Evolutionary conservation across 2,113 vertebrate genomes (phyloP), one percentile per base, ranked within the genome.

Genomic region (Elaphurus davidianus): DNA sequence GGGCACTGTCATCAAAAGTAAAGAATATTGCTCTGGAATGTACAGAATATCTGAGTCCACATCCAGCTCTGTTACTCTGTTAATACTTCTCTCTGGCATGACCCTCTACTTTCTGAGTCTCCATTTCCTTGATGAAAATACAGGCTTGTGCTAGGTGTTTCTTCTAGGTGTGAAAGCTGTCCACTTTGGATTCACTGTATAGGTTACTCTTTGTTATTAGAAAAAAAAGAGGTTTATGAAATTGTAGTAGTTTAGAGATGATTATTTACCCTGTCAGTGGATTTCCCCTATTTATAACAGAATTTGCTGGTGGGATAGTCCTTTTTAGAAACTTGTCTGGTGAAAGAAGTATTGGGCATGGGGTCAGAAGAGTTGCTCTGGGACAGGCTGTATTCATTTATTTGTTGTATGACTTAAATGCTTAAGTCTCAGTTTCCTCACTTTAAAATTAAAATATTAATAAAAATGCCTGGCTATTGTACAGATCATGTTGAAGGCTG

Each of bases 361-460:
- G 36, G 36, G 11, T 94, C 55, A 59, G 45, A 96, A 92, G 7
- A 93, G 10, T 40, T 91, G 36, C 82, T 64, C 25, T 76, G 17
- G 47, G 59, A 96, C 30, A 85, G 30, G 33, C 11, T 47, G 17
- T 79, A n/a, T 21, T 30, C 25, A 36, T 82, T 71, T 57, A 81
- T 79, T 40, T 54, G 9, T 82, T 91, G 33, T 78, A 40, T 92
- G 59, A 64, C 28, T 94, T 71, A 67, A 91, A 60, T 55, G 40
- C 67, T 64, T 67, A 79, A 74, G 14, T 79, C 6, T 62, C 89
- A 88, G 52, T 76, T 88, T 84, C 36, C 19, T 94, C 27, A 43
- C 90, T 91, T 95, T 76, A 91, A 91, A 96, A 54, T 71, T 71
- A 86, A 89, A 92, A 83, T 89, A 83, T 67, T 92, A 87, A 87